Conservation (phyloP, 2,797 vertebrate genomes). For the Notamacropus eugenii region DNA sequence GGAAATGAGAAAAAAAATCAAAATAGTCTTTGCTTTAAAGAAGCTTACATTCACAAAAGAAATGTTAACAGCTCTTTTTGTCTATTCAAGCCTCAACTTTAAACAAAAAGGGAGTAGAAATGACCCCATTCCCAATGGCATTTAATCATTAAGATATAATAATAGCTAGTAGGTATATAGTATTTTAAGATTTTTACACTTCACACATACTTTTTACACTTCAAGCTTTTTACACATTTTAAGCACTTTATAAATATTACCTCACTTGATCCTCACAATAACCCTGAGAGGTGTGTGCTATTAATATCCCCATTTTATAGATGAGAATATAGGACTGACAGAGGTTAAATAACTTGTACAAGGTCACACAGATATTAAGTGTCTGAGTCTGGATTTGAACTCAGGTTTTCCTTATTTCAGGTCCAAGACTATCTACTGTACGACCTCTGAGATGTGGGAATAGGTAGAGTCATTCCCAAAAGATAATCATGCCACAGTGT, state of each 20-base stretch:
- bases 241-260: not conserved
- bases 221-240: too few species aligned
- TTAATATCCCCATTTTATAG: not conserved
- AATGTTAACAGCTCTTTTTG: not conserved
- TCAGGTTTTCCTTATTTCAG: not conserved
- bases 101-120: not conserved
- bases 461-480: not conserved
- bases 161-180: not conserved
- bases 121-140: not conserved
- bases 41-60: slow-evolving; percentile 46
- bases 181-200: not conserved
- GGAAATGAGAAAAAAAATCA: not conserved
- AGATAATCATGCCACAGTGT: not conserved
- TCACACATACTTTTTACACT: not conserved
- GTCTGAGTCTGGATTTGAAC: not conserved
- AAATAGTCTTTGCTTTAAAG: not conserved
- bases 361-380: not conserved
- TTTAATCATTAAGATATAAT: not conserved
- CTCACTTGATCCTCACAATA: not conserved
- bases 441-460: not conserved
- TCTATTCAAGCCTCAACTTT: not conserved
- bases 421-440: too few species aligned
- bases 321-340: not conserved
- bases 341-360: not conserved
- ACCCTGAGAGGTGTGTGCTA: not conserved